These are phyloP conservation scores for Otolemur garnettii DNA, from an alignment of 2,113 vertebrate genomes.

Conservation along the genomic window DNA sequence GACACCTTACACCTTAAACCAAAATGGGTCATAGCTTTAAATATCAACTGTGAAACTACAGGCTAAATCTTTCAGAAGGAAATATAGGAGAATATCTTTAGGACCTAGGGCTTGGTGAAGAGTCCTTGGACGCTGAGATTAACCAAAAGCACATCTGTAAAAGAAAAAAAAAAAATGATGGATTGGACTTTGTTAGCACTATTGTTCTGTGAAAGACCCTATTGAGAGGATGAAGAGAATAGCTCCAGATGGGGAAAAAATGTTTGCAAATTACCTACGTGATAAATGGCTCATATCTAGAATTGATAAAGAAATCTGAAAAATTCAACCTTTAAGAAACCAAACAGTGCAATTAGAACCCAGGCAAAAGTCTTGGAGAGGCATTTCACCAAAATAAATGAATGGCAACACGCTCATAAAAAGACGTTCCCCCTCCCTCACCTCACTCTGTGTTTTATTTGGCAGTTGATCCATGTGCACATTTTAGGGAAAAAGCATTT, in stretches of 20 bases:
- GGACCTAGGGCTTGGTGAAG: background rate
- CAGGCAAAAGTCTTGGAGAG: background rate
- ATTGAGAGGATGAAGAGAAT: background rate
- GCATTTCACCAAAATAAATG: background rate
- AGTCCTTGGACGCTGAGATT: background rate
- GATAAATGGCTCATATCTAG: background rate
- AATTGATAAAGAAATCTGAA: background rate
- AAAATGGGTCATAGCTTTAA: background rate
- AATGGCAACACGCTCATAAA: background rate
- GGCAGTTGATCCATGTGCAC: background rate
- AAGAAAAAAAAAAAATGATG: background rate
- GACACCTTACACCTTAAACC: background rate
- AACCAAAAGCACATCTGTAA: background rate
- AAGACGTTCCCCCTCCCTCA: background rate
- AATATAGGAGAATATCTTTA: background rate
- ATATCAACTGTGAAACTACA: background rate
- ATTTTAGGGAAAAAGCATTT: conserved; percentile 1
- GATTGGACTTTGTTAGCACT: background rate
- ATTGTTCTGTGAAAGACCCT: background rate
- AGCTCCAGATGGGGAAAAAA: background rate
- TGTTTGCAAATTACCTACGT: background rate
- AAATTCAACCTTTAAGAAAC: background rate
- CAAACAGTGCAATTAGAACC: background rate
- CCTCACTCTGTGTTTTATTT: background rate
- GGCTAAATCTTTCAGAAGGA: background rate